Percentiles rank a stretch among this genome's conserved stretches.
Conservation (phyloP, 2,888 invertebrate species). For the Microplitis manilae region DNA sequence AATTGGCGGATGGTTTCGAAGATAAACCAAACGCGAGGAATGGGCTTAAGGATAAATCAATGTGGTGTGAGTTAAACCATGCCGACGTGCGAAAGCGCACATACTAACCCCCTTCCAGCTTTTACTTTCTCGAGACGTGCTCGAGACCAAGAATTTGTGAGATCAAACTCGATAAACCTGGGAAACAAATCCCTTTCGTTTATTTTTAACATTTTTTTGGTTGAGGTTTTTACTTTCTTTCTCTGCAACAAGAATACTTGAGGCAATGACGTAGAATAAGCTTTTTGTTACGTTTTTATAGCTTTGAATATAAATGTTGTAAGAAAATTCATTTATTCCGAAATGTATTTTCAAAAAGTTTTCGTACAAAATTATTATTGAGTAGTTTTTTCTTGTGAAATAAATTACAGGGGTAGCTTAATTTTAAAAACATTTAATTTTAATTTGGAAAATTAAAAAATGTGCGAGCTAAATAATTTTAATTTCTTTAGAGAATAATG, state of each 20-base stretch:
- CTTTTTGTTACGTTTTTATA: neutral
- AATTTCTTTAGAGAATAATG: constrained; percentile 24
- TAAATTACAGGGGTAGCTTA: neutral
- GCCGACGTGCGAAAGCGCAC: constrained; percentile 26
- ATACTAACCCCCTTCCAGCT: neutral
- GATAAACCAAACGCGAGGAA: constrained; percentile 38
- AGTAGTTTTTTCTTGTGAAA: too few species aligned
- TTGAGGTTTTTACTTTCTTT: neutral
- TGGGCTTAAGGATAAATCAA: constrained; percentile 39
- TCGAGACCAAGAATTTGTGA: constrained; percentile 29
- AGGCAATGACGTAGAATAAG: neutral
- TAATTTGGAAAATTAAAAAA: neutral
- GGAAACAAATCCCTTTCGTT: constrained; percentile 30
- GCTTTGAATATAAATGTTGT: neutral
- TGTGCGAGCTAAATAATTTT: constrained; percentile 9
- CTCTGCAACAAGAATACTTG: neutral
- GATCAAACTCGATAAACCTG: constrained; percentile 36
- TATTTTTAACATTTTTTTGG: neutral
- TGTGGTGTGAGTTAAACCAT: constrained; percentile 25
- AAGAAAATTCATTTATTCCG: neutral
- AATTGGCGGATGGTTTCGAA: constrained; percentile 33
- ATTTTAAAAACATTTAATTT: neutral
- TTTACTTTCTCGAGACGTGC: constrained; percentile 17
- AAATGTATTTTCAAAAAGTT: neutral
- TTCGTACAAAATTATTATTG: too few species aligned